Evolutionary conservation across 2,797 vertebrate genomes (phyloP).

Genomic region (Enteromius radiatus): DNA sequence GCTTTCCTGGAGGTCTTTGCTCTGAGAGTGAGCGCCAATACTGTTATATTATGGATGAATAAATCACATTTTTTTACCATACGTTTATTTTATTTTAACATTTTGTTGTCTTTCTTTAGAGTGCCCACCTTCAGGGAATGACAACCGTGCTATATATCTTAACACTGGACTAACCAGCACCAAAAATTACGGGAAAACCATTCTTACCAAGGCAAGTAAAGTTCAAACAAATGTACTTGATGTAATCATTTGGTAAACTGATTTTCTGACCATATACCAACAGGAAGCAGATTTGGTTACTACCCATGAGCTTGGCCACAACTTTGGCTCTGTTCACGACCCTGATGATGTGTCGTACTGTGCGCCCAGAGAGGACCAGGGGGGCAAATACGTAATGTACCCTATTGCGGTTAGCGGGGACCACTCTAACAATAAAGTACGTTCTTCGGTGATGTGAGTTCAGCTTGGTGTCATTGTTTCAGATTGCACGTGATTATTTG

Average conservation of each 20-base stretch:
- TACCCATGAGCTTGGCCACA: slow-evolving; percentile 95
- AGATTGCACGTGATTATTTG: neutral
- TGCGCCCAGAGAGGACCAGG: slow-evolving; percentile 90
- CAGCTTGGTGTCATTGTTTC: neutral
- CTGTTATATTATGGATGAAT: neutral
- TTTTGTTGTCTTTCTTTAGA: slow-evolving; percentile 71
- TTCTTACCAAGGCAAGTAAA: slow-evolving; percentile 90
- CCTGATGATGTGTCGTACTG: slow-evolving; percentile 87
- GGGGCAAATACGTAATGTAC: slow-evolving; percentile 97
- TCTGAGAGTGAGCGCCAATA: slow-evolving; percentile 82
- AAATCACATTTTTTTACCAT: neutral
- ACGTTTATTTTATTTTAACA: neutral
- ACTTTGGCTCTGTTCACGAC: slow-evolving; percentile 96
- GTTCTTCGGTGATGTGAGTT: neutral
- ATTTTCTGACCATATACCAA: slow-evolving; percentile 8
- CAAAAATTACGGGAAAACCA: slow-evolving; percentile 98
- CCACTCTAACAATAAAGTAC: slow-evolving; percentile 96
- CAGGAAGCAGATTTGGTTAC: slow-evolving; percentile 97
- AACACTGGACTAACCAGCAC: slow-evolving; percentile 98
- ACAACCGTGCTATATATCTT: slow-evolving; percentile 85
- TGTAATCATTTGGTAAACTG: neutral
- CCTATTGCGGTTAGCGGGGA: slow-evolving; percentile 98
- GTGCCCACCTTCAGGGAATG: slow-evolving; percentile 78
- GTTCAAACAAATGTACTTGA: neutral
- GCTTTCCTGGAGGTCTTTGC: slow-evolving; percentile 92